Conservation (phyloP, 1,140 invertebrate genomes). For the Artemia franciscana region DNA sequence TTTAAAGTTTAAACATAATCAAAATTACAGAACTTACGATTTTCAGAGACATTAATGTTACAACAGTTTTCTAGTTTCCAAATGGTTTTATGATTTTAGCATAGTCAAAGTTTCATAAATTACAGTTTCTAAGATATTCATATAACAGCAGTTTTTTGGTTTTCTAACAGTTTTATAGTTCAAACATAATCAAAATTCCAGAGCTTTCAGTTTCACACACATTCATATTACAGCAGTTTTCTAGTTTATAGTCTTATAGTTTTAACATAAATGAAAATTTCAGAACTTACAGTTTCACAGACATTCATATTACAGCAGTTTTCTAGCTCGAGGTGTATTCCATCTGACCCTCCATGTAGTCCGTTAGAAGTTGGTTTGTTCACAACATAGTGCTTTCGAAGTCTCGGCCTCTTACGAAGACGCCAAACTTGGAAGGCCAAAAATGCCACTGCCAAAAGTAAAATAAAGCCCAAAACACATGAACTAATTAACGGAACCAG, state of each 20-base stretch:
- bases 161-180: too few species aligned
- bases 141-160: too few species aligned
- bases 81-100: too few species aligned
- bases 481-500: background rate
- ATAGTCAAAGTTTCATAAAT: too few species aligned
- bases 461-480: background rate
- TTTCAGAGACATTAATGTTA: too few species aligned
- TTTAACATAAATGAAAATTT: background rate
- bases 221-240: background rate
- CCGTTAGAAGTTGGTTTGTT: background rate
- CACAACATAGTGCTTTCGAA: background rate
- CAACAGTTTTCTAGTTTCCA: too few species aligned
- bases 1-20: too few species aligned
- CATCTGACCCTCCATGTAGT: background rate
- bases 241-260: too few species aligned
- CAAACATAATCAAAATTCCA: too few species aligned
- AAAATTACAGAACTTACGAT: too few species aligned
- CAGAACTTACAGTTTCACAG: background rate
- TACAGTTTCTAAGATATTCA: too few species aligned
- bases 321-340: background rate
- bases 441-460: background rate
- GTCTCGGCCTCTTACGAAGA: background rate
- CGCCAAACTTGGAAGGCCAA: background rate
- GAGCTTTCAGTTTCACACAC: background rate
- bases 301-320: background rate